phyloP scores from a whole-genome alignment of 2,113 vertebrate genomes.

The Pseudorasbora parva region DNA sequence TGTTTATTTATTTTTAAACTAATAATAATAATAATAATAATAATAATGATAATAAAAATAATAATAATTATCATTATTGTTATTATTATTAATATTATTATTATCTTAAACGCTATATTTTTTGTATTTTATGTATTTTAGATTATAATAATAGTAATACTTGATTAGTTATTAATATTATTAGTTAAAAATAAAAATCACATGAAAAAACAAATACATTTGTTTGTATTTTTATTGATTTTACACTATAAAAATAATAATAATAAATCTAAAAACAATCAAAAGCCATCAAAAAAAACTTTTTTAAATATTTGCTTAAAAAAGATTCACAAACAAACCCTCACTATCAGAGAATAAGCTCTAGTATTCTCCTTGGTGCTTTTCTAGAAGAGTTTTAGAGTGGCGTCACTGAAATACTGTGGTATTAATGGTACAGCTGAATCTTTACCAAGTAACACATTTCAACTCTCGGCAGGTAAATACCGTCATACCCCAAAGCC shows the following conservation, averaged over 20 bases:
- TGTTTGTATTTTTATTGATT: background rate
- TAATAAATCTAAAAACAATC: background rate
- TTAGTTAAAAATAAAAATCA: background rate
- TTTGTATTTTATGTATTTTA: too few species aligned
- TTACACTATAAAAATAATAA: background rate
- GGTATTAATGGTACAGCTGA: background rate
- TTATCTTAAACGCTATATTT: too few species aligned
- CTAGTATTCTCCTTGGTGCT: background rate
- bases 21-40: too few species aligned
- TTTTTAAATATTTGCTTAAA: background rate
- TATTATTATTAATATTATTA: too few species aligned
- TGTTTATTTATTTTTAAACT: too few species aligned
- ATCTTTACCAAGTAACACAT: background rate
- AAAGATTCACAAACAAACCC: background rate
- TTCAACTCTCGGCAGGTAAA: constrained; percentile 3
- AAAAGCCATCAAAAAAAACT: background rate
- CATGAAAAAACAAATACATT: background rate
- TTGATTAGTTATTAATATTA: too few species aligned
- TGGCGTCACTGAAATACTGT: background rate
- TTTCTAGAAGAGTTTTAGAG: background rate
- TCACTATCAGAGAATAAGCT: background rate
- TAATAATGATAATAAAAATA: too few species aligned
- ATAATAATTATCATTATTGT: too few species aligned
- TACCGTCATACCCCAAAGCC: background rate
- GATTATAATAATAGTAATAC: too few species aligned